Evolutionary conservation across 2,797 vertebrate genomes (phyloP).

Genomic region (Lacerta viridis): DNA sequence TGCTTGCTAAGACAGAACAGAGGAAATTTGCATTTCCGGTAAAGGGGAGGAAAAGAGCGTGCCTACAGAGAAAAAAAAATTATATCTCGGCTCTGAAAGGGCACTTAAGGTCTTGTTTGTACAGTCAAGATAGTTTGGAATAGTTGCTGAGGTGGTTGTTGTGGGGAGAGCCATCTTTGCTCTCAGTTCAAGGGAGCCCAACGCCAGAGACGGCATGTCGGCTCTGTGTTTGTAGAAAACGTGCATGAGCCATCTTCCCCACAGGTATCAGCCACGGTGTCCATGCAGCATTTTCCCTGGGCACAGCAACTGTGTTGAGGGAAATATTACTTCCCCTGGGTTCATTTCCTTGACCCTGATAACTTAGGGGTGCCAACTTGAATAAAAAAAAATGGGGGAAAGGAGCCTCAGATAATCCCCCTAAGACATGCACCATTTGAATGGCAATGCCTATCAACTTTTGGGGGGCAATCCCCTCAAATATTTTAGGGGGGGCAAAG

Average conservation of each 20-base stretch:
- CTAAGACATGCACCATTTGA: no score
- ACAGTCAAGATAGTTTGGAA: background rate
- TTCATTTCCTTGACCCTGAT: background rate
- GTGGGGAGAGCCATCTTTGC: background rate
- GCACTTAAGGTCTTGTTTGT: conserved; percentile 18
- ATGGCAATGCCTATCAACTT: no score
- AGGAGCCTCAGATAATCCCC: no score
- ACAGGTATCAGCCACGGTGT: background rate
- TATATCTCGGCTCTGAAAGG: background rate
- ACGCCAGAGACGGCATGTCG: background rate
- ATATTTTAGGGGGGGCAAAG: no score
- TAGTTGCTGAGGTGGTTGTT: conserved; percentile 5
- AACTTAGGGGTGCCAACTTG: no score
- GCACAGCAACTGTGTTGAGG: background rate
- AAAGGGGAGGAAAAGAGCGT: background rate
- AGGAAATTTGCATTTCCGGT: conserved; percentile 57
- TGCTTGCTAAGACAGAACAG: conserved; percentile 22
- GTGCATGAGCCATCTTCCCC: background rate
- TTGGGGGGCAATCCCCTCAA: no score
- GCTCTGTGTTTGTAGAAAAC: background rate
- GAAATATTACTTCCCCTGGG: no score
- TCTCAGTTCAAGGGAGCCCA: background rate
- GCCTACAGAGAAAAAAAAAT: background rate
- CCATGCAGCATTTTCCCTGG: background rate
- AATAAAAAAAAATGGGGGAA: no score